phyloP scores from a whole-genome alignment of 2,113 vertebrate genomes.

The Pterocles burchelli region DNA sequence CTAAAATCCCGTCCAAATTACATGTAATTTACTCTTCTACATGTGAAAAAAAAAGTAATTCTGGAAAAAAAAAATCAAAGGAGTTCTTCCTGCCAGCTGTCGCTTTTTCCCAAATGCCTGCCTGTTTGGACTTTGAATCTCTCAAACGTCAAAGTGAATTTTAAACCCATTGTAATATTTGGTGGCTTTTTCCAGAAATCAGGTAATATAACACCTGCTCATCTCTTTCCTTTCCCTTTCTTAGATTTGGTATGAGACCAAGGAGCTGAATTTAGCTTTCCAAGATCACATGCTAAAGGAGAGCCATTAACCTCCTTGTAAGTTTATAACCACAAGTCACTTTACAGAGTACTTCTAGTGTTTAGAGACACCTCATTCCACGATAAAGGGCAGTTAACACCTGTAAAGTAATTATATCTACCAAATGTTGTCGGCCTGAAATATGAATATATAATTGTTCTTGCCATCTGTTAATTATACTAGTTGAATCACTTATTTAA shows the following conservation, averaged over 20 bases:
- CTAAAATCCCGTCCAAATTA: not conserved
- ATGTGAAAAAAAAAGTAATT: conserved; percentile 51
- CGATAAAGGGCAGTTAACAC: conserved; percentile 77
- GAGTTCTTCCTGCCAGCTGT: conserved; percentile 63
- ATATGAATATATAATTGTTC: conserved; percentile 79
- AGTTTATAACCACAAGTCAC: conserved; percentile 65
- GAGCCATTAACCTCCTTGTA: conserved; percentile 30
- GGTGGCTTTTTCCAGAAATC: conserved; percentile 30
- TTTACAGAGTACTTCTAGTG: conserved; percentile 56
- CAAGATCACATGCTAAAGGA: not conserved
- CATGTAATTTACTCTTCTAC: conserved; percentile 16
- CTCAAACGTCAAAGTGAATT: conserved; percentile 57
- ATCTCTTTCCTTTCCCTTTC: conserved; percentile 19
- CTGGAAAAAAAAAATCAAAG: conserved; percentile 31
- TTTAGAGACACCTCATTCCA: conserved; percentile 65
- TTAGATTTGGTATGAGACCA: not conserved
- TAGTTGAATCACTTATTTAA: conserved; percentile 77
- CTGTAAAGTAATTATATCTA: conserved; percentile 84
- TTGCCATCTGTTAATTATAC: conserved; percentile 83
- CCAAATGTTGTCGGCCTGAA: conserved; percentile 81
- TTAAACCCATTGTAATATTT: conserved; percentile 54
- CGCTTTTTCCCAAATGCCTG: conserved; percentile 44
- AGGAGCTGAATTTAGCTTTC: conserved; percentile 49
- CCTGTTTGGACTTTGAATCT: conserved; percentile 58
- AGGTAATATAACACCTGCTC: conserved; percentile 62